These are phyloP conservation scores for Ptychochromis oligacanthus DNA, from an alignment of 2,113 vertebrate species.

Conservation along the genomic window DNA sequence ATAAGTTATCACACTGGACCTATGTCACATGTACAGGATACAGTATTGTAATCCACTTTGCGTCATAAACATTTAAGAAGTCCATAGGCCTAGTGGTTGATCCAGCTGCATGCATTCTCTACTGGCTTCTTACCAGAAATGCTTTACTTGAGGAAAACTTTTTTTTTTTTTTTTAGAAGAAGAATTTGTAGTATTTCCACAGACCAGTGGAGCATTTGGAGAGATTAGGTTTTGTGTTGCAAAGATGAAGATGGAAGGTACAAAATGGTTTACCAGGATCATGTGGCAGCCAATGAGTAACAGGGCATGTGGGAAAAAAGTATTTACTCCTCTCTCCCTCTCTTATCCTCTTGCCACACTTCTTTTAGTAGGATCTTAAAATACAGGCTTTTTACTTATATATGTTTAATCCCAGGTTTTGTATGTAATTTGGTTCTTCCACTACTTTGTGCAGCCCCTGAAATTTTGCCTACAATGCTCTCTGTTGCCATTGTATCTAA, in stretches of 20 bases:
- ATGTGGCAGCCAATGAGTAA: too few relatives aligned
- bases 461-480: too few relatives aligned
- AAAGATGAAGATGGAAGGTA: not conserved
- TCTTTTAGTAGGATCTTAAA: not conserved
- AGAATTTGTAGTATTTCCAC: not conserved
- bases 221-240: not conserved
- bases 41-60: not conserved
- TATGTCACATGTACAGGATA: not conserved
- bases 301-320: not conserved
- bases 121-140: not conserved
- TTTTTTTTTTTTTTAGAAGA: not conserved
- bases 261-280: not conserved
- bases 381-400: not conserved
- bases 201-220: not conserved
- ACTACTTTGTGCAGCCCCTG: too few relatives aligned
- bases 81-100: not conserved
- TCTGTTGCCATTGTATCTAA: too few relatives aligned
- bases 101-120: not conserved
- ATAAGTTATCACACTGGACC: not conserved
- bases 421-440: too few relatives aligned
- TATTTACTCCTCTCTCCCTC: fast-evolving
- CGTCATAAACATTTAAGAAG: not conserved
- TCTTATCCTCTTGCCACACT: not conserved
- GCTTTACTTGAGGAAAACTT: not conserved
- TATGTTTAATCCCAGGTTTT: not conserved